These are phyloP conservation scores for Dusona sp. DNA, from an alignment of 2,888 invertebrate species.

Conservation along the genomic window DNA sequence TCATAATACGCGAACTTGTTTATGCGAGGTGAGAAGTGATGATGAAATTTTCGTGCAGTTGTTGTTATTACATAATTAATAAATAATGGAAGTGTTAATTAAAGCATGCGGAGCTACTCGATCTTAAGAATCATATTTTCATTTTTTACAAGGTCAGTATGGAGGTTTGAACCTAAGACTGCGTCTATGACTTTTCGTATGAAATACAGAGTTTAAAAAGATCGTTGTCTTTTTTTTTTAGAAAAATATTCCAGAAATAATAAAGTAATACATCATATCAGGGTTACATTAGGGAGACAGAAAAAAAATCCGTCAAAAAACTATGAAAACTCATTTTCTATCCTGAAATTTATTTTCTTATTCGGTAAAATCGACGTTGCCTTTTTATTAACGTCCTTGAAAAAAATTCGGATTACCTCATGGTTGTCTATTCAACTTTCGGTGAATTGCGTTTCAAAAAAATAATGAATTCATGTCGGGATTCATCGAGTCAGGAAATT, in stretches of 20 bases:
- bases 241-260: no score
- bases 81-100: conserved; percentile 42
- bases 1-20: background rate
- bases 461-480: conserved; percentile 21
- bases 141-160: no score
- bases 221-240: no score
- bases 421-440: conserved; percentile 19
- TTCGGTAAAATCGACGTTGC: background rate
- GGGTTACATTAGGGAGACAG: background rate
- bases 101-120: background rate
- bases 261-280: background rate
- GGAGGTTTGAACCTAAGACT: no score
- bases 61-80: conserved; percentile 19
- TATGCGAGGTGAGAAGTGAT: background rate
- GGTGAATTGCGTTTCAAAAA: conserved; percentile 13
- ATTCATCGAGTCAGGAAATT: conserved; percentile 43
- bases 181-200: no score
- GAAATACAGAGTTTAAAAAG: no score
- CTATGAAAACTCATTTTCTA: background rate
- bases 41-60: background rate
- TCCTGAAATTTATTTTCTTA: background rate
- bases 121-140: background rate
- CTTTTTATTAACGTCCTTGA: background rate
- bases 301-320: background rate
- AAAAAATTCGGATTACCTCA: conserved; percentile 11